Conservation (phyloP, 2,113 vertebrate genomes). For the Poecilia latipinna region DNA sequence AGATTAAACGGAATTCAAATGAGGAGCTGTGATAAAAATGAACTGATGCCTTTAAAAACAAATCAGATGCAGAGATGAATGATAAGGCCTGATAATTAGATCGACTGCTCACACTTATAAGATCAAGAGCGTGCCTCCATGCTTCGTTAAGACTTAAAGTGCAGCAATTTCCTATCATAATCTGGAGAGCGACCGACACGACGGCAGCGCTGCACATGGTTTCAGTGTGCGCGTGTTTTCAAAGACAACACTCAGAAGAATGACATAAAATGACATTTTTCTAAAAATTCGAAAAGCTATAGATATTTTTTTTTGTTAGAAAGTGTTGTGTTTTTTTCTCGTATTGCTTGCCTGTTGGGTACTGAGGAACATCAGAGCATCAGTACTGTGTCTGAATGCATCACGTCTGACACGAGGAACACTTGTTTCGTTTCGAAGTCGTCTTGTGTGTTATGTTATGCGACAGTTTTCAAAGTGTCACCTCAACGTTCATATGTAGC, state of each 20-base stretch:
- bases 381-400: not conserved
- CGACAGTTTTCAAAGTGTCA: not conserved
- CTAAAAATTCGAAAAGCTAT: too few relatives aligned
- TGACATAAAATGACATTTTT: not conserved
- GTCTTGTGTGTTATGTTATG: too few relatives aligned
- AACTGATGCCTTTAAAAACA: not conserved
- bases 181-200: not conserved
- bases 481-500: not conserved
- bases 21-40: slow-evolving; percentile 34
- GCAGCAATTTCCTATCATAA: not conserved
- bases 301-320: too few relatives aligned
- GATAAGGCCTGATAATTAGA: slow-evolving; percentile 40
- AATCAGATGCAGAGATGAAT: slow-evolving; percentile 10
- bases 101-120: slow-evolving; percentile 3
- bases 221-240: not conserved
- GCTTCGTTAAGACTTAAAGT: slow-evolving; percentile 10
- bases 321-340: not conserved
- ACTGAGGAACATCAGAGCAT: not conserved
- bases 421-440: too few relatives aligned
- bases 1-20: slow-evolving; percentile 21
- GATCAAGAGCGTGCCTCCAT: slow-evolving; percentile 30
- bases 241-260: not conserved
- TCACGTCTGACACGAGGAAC: not conserved
- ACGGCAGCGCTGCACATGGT: not conserved
- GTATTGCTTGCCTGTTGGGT: not conserved